A percentile compares a stretch with the other conserved stretches of the same genome.
Conservation (phyloP, 2,113 vertebrate genomes). For the Tragelaphus buxtoni region DNA sequence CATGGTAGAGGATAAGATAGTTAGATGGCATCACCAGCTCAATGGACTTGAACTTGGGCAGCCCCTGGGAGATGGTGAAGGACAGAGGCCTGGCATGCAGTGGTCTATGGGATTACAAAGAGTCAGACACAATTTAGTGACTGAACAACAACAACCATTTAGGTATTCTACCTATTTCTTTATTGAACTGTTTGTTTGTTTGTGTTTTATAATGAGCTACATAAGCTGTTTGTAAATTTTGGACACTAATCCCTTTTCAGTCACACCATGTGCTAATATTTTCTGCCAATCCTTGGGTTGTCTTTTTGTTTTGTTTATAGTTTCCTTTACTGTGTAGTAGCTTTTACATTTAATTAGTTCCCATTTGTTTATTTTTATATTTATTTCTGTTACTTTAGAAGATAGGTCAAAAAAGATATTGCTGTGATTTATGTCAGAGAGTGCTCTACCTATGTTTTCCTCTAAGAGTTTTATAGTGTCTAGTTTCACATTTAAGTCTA, state of each 20-base stretch:
- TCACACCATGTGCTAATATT: not conserved
- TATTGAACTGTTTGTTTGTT: not conserved
- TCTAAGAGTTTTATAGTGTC: not conserved
- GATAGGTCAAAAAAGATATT: not conserved
- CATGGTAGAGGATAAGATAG: rapidly evolving
- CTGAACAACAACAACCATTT: not conserved
- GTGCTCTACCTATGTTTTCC: not conserved
- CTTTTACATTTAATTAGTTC: not conserved
- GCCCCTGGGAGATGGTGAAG: not conserved
- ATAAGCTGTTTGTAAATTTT: not conserved
- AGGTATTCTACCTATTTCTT: not conserved
- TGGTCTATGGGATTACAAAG: not conserved
- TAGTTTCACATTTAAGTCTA: not conserved
- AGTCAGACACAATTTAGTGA: not conserved
- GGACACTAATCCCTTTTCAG: not conserved
- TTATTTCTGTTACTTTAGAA: not conserved
- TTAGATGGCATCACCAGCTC: not conserved
- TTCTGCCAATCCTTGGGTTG: not conserved
- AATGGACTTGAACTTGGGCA: not conserved
- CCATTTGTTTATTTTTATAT: not conserved
- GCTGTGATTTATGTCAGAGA: not conserved
- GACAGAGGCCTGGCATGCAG: not conserved
- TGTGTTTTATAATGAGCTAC: not conserved
- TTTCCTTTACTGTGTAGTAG: not conserved
- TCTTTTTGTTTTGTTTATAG: not conserved